Evolutionary conservation across 2,888 invertebrate species (phyloP), one percentile per base, ranked within the genome.

Genomic region (Coleophora deauratella): DNA sequence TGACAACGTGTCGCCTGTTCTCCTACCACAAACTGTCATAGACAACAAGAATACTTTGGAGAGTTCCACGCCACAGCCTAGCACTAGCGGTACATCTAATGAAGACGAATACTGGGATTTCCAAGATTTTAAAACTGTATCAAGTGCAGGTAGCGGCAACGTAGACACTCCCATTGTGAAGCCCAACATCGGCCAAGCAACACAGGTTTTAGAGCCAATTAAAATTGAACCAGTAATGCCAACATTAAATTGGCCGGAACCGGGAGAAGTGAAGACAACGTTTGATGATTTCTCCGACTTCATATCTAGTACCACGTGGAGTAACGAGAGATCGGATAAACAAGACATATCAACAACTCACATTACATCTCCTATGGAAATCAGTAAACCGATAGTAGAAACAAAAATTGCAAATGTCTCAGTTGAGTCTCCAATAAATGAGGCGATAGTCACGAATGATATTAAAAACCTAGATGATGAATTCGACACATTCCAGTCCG

Each of bases 191-290:
- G 58, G 59, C 33, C 65, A 69, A 51, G 66, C 73, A 54, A 72
- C 67, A 15, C 71, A 75, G 45, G 59, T 86, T 36, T 57, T 86
- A 44, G 78, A 85, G 52, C 86, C 86, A 27, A 73, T 85, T 38
- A 85, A 74, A 59, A 50, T 85, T 42, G 76, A 81, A 48, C 75
- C 78, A 1, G 54, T 66, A 10, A 69, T 76, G 49, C 85, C 86
- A 9, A 72, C 74, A n/a, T 59, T 86, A 27, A 86, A 86, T 48
- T 86, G 86, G 86, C 86, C 86, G 10, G 75, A 79, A 45, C 86
- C 86, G 43, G 86, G 86, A 4, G 74, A 86, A 57, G 77, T 86
- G 0, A 85, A 81, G 52, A 76, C 71, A 45, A 73, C 71, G 1
- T 85, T 81, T 60, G 77, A 81, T 36, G 79, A 81, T 50, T 85